Evolutionary conservation across 2,113 vertebrate species (phyloP).

Genomic region (Pedetes capensis): DNA sequence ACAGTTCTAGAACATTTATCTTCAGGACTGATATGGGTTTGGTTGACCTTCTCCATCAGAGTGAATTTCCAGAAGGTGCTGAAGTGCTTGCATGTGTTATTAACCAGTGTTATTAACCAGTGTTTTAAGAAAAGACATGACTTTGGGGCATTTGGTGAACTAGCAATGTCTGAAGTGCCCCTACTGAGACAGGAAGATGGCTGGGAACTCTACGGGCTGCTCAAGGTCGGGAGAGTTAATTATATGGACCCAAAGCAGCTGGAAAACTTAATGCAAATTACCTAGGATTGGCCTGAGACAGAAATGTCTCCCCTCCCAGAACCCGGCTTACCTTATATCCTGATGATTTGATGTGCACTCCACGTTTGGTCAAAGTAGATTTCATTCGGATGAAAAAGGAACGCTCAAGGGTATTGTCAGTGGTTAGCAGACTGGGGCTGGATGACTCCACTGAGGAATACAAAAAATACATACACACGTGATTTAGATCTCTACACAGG

Average conservation of each 20-base stretch:
- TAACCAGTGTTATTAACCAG: constrained; percentile 42
- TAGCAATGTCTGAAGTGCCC: constrained; percentile 35
- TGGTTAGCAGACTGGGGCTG: constrained; percentile 93
- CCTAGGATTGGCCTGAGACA: neutral
- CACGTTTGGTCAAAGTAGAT: constrained; percentile 98
- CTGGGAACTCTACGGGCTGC: neutral
- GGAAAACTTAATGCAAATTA: constrained; percentile 23
- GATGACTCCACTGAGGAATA: constrained; percentile 92
- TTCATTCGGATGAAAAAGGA: constrained; percentile 99
- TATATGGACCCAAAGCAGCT: neutral
- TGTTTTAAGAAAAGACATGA: constrained; percentile 48
- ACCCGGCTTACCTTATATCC: constrained; percentile 94
- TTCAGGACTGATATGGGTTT: constrained; percentile 6
- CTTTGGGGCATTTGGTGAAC: constrained; percentile 15
- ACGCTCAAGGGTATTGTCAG: constrained; percentile 94
- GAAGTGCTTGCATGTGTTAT: constrained; percentile 42
- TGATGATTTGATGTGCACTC: constrained; percentile 99
- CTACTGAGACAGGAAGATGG: constrained; percentile 37
- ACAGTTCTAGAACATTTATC: constrained; percentile 38
- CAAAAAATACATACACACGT: constrained; percentile 81
- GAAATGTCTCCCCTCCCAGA: constrained; percentile 51
- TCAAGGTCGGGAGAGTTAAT: neutral
- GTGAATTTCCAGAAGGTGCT: constrained; percentile 48
- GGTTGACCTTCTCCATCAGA: constrained; percentile 43
- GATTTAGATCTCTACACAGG: constrained; percentile 77